Percentiles rank a stretch among this genome's conserved stretches.
phyloP scores from a whole-genome alignment of 2,113 vertebrate genomes.

The Todiramphus chloris region DNA sequence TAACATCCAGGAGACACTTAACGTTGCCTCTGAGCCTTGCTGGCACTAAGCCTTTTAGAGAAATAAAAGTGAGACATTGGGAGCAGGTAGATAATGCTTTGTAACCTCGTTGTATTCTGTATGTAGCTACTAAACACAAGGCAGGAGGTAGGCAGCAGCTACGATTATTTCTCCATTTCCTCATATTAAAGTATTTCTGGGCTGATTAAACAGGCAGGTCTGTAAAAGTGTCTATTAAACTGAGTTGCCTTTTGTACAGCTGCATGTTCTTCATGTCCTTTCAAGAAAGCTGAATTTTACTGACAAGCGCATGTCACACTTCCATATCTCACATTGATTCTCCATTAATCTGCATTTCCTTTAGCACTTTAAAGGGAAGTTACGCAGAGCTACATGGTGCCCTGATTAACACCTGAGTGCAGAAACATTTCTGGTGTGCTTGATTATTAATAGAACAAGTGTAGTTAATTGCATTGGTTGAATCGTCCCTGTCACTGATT shows the following conservation, averaged over 20 bases:
- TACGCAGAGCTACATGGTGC: not conserved
- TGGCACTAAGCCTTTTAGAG: not conserved
- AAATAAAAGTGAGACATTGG: not conserved
- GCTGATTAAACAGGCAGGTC: conserved; percentile 5
- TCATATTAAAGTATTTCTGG: not conserved
- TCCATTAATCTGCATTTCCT: conserved; percentile 50
- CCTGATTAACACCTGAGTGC: conserved; percentile 61
- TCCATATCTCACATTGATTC: conserved; percentile 48
- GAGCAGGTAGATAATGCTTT: not conserved
- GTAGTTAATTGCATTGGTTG: conserved; percentile 51
- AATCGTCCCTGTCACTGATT: conserved; percentile 42
- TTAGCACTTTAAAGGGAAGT: not conserved
- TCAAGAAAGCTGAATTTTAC: not conserved
- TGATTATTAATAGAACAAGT: conserved; percentile 65
- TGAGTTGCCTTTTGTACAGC: conserved; percentile 21
- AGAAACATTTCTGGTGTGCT: conserved; percentile 27
- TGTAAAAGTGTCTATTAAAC: not conserved
- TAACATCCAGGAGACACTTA: not conserved
- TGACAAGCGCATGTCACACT: conserved; percentile 35
- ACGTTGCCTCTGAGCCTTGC: not conserved
- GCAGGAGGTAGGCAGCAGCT: not conserved
- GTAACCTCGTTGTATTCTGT: not conserved
- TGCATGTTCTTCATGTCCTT: not conserved
- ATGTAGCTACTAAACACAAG: not conserved
- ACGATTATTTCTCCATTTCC: not conserved